Base-by-base conservation (phyloP, 2,797 vertebrate genomes). In the Mareca strepera region DNA sequence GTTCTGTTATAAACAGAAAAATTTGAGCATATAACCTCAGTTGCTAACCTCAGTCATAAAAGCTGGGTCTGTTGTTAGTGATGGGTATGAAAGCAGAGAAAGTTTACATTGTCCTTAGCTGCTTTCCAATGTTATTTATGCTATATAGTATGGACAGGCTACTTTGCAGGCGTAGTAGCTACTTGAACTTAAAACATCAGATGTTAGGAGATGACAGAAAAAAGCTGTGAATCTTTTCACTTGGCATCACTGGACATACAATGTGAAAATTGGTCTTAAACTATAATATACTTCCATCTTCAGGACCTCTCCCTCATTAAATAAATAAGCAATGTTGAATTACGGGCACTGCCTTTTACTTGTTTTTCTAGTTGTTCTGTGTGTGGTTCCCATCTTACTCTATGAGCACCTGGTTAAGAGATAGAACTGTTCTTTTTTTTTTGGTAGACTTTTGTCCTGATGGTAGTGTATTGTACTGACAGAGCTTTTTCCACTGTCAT, bases 1-100 rank as follows among this genome's bases (percentile, higher is more conserved):
- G 2, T 76, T 96, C 67, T 88, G 70, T 87, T 92, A 75, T 87
- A 89, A 93, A 85, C 73, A 88, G 69, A 82, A 92, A 53, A 72
- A 68, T 46, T 60, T 80, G 72, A 85, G 79, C 31, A 15, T 44
- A 8, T 44, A 64, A 64, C 18, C 82, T 82, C 56, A 68, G 48
- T 68, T 64, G 72, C 44, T 44, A 44, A 44, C 43, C 43, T 44
- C 43, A 44, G 50, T 80, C 44, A 10, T 4, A 53, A 31, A 52
- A 33, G 31, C 50, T 67, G 62, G 28, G 17, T 92, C 73, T 92
- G 86, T 46, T 83, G 56, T 78, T 81, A 72, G 53, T 77, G 69
- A 64, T 0, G 0, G 22, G 4, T 78, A 9, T 33, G 25, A 78
- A 78, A 81, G 56, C 41, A 74, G 17, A 53, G 48, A 9, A 76